Percentiles rank a stretch among this genome's conserved stretches.
Conservation (phyloP, 2,888 invertebrate species). For the Spicauda simplicius region DNA sequence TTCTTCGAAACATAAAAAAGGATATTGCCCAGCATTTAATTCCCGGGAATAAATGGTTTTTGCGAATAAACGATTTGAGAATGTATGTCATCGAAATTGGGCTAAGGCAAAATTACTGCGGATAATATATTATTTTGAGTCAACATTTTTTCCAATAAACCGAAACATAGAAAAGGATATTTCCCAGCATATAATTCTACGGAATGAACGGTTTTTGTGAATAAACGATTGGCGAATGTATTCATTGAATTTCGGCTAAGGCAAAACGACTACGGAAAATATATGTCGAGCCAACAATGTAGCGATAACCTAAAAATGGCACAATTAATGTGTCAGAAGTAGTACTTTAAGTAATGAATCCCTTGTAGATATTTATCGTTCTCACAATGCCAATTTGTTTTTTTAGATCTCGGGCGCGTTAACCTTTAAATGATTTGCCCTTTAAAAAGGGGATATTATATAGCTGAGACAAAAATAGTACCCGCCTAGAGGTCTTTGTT, state of each 20-base stretch:
- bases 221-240: conserved; percentile 16
- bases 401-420: too few species aligned
- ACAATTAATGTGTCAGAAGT: too few species aligned
- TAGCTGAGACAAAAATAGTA: too few species aligned
- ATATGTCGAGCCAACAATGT: not conserved
- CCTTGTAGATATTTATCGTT: too few species aligned
- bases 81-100: conserved; percentile 10
- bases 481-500: too few species aligned
- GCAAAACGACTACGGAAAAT: not conserved
- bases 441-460: too few species aligned
- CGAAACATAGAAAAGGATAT: conserved; percentile 21
- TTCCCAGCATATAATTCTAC: conserved; percentile 18
- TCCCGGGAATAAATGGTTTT: conserved; percentile 15
- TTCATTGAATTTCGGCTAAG: conserved; percentile 3
- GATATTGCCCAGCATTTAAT: conserved; percentile 27
- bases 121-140: not conserved
- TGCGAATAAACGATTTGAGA: conserved; percentile 13
- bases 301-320: too few species aligned
- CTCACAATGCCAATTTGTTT: too few species aligned
- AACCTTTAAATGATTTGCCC: too few species aligned
- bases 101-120: not conserved
- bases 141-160: conserved; percentile 11
- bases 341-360: too few species aligned
- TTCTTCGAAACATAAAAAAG: conserved; percentile 18
- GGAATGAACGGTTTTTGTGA: conserved; percentile 13